Evolutionary conservation across 2,113 vertebrate genomes (phyloP), one percentile per base, ranked within the genome.

Genomic region (Ia io): DNA sequence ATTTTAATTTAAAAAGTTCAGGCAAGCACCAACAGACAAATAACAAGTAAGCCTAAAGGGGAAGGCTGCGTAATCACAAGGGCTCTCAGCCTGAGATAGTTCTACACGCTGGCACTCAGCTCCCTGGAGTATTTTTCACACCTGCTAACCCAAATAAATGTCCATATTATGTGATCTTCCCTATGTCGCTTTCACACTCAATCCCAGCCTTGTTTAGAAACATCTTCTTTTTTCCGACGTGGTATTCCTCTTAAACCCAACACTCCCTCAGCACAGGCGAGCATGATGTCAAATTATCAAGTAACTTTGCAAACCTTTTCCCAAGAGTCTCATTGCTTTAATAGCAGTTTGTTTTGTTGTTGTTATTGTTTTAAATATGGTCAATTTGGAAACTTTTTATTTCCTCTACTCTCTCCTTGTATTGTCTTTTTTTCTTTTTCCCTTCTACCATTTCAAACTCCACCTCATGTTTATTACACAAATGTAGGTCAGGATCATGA

Each of bases 1-100:
- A 90, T 97, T 95, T 95, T 97, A 97, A 98, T 98, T 97, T 88
- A 76, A 94, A 94, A 95, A 77, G 93, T 97, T 96, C 91, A 96
- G 71, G 67, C 91, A 97, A 91, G 73, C 65, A 97, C 59, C 51
- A 95, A 59, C 71, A 97, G 84, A 85, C 71, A 96, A 95, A 94
- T 96, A 96, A 97, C 93, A 96, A 74, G 85, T 6, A 74, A 88
- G 35, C 73, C 94, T 84, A 18, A 9, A 94, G 94, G 97, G 91
- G 40, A 82, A 84, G 49, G 3, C 67, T 42, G 49, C 23, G 82
- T 95, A 94, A 97, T 96, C 86, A 90, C 86, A 69, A 69, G 49
- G 9, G 56, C 37, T 32, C 76, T 7, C 80, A 65, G 30, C 59
- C 88, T 42, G 13, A 65, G 61, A 28, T n/a, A 6, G 69, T 79